Percentiles rank a stretch among this genome's conserved stretches.
Evolutionary conservation across 2,797 vertebrate species (phyloP).

Genomic region (Poliocrania exsul): DNA sequence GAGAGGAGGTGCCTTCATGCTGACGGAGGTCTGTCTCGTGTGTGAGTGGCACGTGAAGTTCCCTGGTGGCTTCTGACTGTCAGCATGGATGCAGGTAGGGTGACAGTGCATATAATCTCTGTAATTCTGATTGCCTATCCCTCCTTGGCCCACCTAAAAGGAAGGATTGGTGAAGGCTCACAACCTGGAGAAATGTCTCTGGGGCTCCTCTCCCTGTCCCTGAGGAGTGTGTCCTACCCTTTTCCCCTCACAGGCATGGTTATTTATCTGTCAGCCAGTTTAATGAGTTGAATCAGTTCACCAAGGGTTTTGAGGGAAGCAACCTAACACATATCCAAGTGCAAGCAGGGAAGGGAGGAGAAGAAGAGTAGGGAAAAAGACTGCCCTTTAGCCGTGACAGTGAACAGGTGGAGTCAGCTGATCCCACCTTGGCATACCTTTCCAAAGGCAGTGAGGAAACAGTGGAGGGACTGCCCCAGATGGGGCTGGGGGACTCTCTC

Average conservation of each 20-base stretch:
- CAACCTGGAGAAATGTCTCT: neutral
- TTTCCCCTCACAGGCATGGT: neutral
- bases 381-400: neutral
- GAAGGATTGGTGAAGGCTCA: neutral
- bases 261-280: neutral
- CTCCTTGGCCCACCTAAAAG: neutral
- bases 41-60: neutral
- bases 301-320: neutral
- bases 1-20: neutral
- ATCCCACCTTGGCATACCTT: neutral
- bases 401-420: neutral
- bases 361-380: neutral
- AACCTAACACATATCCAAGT: neutral
- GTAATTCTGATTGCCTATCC: neutral
- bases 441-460: neutral
- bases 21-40: neutral
- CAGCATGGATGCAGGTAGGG: neutral
- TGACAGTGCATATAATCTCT: fast-evolving
- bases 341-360: neutral
- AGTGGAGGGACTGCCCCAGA: neutral
- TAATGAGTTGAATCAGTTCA: neutral
- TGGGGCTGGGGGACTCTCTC: neutral
- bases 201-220: neutral
- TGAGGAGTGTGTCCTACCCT: neutral
- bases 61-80: neutral